A percentile compares a stretch with the other conserved stretches of the same genome.
Evolutionary conservation across 2,888 invertebrate species (phyloP).

Genomic region (Eledona agricola): DNA sequence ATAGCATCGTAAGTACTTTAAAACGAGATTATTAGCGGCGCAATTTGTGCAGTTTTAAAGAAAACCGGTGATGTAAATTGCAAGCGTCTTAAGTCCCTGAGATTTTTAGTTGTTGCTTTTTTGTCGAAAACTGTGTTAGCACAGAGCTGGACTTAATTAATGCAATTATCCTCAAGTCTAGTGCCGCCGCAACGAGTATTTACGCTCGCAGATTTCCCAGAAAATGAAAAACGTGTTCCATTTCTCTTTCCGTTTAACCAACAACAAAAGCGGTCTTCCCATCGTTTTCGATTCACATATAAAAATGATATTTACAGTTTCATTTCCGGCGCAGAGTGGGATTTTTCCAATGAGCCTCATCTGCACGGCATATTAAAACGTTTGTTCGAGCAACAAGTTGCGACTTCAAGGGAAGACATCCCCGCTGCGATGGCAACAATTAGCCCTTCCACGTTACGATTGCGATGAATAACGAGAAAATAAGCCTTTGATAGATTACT

Average conservation of each 20-base stretch:
- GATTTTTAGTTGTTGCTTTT: no score
- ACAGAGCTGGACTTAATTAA: no score
- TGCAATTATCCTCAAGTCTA: no score
- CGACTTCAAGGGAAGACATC: conserved; percentile 6
- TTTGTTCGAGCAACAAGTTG: conserved; percentile 16
- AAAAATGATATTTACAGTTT: conserved; percentile 22
- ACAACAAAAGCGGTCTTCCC: conserved; percentile 9
- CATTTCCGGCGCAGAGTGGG: conserved; percentile 10
- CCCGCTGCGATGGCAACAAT: conserved; percentile 7
- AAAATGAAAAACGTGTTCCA: conserved; percentile 21
- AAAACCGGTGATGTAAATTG: no score
- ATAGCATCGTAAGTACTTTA: no score
- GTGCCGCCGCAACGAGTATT: no score
- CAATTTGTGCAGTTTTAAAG: no score
- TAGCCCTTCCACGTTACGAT: conserved; percentile 9
- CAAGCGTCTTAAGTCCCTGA: no score
- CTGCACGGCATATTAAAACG: not conserved
- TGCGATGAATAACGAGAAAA: conserved; percentile 10
- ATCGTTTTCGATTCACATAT: conserved; percentile 1
- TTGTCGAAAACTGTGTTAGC: no score
- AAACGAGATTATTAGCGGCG: no score
- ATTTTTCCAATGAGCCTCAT: not conserved
- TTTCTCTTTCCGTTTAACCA: conserved; percentile 8
- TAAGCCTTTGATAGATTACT: conserved; percentile 16
- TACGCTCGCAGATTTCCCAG: conserved; percentile 1